phyloP scores from a whole-genome alignment of 2,797 vertebrate species.

The Ibycter americanus region DNA sequence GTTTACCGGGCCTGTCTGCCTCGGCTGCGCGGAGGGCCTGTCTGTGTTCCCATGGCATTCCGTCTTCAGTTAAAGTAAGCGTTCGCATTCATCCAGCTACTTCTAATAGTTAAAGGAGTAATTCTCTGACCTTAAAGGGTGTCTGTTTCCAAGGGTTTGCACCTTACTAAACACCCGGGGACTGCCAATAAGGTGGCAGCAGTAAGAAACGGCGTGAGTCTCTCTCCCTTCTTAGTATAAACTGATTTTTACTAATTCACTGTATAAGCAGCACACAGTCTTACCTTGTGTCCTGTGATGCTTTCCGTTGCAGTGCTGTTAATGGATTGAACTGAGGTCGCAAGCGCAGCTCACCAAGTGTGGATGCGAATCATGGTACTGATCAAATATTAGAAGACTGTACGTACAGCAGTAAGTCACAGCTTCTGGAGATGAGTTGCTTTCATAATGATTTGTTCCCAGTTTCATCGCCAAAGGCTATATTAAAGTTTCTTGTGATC shows the following conservation, averaged over 20 bases:
- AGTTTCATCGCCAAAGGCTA: background rate
- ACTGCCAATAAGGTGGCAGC: background rate
- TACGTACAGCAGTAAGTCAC: background rate
- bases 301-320: background rate
- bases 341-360: no score
- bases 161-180: rapidly evolving
- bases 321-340: background rate
- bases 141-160: rapidly evolving
- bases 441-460: background rate
- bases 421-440: background rate
- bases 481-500: rapidly evolving
- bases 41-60: rapidly evolving
- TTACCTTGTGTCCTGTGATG: background rate
- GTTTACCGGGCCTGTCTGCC: rapidly evolving
- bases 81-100: rapidly evolving
- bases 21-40: rapidly evolving
- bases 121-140: rapidly evolving
- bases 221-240: rapidly evolving
- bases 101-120: rapidly evolving
- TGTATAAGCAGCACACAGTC: background rate
- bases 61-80: rapidly evolving
- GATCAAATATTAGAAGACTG: background rate
- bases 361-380: rapidly evolving
- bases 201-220: rapidly evolving
- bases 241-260: rapidly evolving